These are phyloP conservation scores for Indicator maculatus DNA, from an alignment of 2,113 vertebrate species.

Conservation along the genomic window DNA sequence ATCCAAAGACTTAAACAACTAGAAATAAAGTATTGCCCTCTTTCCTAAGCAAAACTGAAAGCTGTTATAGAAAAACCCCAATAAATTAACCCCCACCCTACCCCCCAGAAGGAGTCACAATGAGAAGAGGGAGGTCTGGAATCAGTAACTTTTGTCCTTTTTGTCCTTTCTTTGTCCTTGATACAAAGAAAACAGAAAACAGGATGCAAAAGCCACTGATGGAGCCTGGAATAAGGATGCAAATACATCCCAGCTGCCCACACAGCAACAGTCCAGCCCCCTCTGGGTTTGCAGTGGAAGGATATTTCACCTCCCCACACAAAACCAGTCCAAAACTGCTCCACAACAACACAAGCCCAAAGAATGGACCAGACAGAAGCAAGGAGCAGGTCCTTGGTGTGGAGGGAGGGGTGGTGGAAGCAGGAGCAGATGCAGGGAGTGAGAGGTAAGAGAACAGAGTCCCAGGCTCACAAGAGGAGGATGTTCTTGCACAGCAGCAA, in stretches of 20 bases:
- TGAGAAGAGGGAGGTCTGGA: not conserved
- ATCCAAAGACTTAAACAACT: not conserved
- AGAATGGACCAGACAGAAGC: not conserved
- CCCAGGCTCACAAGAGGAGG: not conserved
- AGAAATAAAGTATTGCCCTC: conserved; percentile 17
- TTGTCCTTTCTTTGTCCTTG: too few species aligned
- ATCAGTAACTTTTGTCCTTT: not conserved
- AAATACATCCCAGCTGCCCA: not conserved
- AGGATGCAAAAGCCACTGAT: not conserved
- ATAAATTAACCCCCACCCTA: not conserved
- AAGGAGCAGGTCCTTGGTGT: not conserved
- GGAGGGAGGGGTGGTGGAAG: not conserved
- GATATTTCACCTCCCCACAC: not conserved
- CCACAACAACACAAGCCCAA: not conserved
- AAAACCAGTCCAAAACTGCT: not conserved
- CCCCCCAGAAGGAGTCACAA: not conserved
- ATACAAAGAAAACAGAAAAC: not conserved
- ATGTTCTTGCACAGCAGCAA: not conserved
- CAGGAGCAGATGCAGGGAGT: not conserved
- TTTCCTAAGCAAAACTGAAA: not conserved
- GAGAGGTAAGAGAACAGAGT: not conserved
- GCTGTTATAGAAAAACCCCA: not conserved
- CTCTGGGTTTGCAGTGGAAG: not conserved
- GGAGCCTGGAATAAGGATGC: not conserved
- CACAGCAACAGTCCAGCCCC: not conserved